Base-by-base conservation (phyloP, 1,140 invertebrate genomes). In the Ladona fulva region DNA sequence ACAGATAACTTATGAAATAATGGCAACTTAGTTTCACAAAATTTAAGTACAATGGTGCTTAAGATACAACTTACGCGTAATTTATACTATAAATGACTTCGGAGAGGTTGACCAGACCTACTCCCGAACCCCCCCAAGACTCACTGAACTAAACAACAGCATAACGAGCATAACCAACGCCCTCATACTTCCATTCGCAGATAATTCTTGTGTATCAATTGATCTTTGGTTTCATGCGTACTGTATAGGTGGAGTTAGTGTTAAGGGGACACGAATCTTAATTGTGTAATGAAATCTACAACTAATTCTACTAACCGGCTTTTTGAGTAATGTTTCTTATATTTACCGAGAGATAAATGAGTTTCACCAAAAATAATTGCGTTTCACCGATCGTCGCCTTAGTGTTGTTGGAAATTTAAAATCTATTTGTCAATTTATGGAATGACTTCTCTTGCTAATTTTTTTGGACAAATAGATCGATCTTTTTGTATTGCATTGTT, bases 181-280 rank as follows among this genome's bases (percentile, higher is more conserved):
- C 52, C 52, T 66, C 52, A 66, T 66, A 66, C 52, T 66, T 66
- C 52, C 52, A 66, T 66, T 66, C 52, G 52, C n/a, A 66, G 52
- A 66, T 66, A 66, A 66, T 66, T 66, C 52, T 66, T 66, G 52
- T 66, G 52, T 66, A 66, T 66, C 52, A 66, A 66, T 66, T 66
- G 52, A 66, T 66, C 52, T 12, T 16, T 66, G 52, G 52, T 66
- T 66, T 66, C 16, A 19, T 19, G 52, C 52, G 52, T 66, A 6
- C 14, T 66, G 52, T 66, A 66, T 66, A 66, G 52, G n/a, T 66
- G 52, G 52, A 16, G 52, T 66, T 66, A 22, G 52, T 66, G 52
- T 66, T 66, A 3, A 66, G n/a, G n/a, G n/a, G n/a, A n/a, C n/a
- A n/a, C n/a, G n/a, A n/a, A n/a, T n/a, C n/a, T n/a, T n/a, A n/a